These are phyloP conservation scores for Tineola bisselliella DNA, from an alignment of 2,888 invertebrate genomes.

Conservation along the genomic window DNA sequence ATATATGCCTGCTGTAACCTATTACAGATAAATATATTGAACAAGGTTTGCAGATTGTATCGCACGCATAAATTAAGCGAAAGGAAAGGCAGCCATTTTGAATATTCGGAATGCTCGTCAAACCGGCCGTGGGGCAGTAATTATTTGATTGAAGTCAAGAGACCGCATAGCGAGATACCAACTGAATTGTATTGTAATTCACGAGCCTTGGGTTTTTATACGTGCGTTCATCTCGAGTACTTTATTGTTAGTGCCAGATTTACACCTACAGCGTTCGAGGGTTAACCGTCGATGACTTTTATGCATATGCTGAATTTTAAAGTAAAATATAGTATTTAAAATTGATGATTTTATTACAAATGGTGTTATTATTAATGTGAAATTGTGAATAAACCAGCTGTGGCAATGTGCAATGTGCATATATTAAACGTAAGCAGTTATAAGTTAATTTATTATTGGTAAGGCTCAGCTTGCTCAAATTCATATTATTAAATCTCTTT, in stretches of 20 bases:
- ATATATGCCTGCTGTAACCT: neutral
- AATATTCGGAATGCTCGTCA: conserved; percentile 49
- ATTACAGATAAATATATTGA: neutral
- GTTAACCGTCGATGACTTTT: conserved; percentile 40
- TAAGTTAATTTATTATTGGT: conserved; percentile 42
- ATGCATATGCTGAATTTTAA: conserved; percentile 14
- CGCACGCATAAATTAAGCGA: conserved; percentile 40
- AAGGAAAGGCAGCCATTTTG: conserved; percentile 55
- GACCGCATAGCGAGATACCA: conserved; percentile 59
- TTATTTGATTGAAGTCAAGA: conserved; percentile 67
- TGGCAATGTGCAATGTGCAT: neutral
- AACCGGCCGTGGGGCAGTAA: conserved; percentile 63
- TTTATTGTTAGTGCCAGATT: conserved; percentile 44
- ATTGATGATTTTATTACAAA: too few relatives aligned
- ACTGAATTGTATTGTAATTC: conserved; percentile 42
- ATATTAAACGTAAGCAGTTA: conserved; percentile 24
- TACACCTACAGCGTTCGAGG: conserved; percentile 55
- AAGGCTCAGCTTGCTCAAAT: conserved; percentile 45
- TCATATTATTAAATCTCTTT: conserved; percentile 47
- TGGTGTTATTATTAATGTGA: neutral
- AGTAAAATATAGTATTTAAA: too few relatives aligned
- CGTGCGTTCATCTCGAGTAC: conserved; percentile 23
- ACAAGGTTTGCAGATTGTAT: conserved; percentile 33
- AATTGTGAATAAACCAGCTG: neutral
- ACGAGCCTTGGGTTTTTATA: conserved; percentile 31